Evolutionary conservation across 2,113 vertebrate species (phyloP).

Genomic region (Erinaceus europaeus): DNA sequence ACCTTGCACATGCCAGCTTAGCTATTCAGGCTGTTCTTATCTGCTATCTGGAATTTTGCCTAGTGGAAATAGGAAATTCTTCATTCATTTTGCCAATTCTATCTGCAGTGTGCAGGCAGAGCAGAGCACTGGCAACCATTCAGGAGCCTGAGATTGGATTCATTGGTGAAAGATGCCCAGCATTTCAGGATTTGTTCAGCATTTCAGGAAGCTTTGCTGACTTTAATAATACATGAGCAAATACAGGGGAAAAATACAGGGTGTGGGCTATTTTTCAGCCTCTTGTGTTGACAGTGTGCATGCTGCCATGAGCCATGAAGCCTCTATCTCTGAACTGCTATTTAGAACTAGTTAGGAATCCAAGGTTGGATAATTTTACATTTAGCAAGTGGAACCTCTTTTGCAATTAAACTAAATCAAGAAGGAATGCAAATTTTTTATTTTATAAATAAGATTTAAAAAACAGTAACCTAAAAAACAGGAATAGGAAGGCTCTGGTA

Average conservation of each 20-base stretch:
- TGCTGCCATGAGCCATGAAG: neutral
- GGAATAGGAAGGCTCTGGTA: too few relatives aligned
- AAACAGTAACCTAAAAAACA: too few relatives aligned
- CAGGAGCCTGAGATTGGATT: conserved; percentile 56
- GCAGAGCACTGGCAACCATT: conserved; percentile 36
- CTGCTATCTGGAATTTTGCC: conserved; percentile 64
- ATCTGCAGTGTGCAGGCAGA: conserved; percentile 62
- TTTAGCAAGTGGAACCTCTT: neutral
- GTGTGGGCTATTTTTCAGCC: neutral
- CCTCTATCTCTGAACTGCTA: neutral
- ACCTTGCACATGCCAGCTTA: conserved; percentile 45
- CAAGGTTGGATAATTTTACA: neutral
- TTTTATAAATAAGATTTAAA: too few relatives aligned
- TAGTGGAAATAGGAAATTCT: conserved; percentile 68
- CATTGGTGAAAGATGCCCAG: neutral
- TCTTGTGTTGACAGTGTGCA: neutral
- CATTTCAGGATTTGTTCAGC: conserved; percentile 62
- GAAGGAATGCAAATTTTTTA: neutral
- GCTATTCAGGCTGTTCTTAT: conserved; percentile 64
- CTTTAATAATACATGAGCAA: conserved; percentile 67
- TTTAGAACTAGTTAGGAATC: neutral
- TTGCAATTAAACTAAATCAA: neutral
- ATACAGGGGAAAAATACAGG: neutral
- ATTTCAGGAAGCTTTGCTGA: neutral
- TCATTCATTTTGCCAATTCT: conserved; percentile 71